Base-by-base conservation (phyloP, 92 coral and sea anemone genomes). In the Scolanthus callimorphus region DNA sequence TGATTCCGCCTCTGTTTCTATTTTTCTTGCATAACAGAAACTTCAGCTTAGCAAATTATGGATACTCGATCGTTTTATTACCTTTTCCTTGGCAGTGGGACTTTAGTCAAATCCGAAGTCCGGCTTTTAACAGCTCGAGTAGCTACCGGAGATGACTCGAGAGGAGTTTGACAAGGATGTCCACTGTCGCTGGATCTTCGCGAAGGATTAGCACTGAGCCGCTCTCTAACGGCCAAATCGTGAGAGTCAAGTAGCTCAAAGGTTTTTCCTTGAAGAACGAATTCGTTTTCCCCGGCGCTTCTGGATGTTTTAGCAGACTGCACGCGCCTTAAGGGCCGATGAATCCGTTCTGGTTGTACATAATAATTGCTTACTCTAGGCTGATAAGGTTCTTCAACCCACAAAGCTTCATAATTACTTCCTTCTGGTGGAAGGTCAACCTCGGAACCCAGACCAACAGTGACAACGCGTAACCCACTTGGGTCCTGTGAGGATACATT, bases 301-400 rank as follows among this genome's bases (percentile, higher is more conserved):
- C 70, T 74, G n/a, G 66, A 68, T 15, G 77, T 67, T 47, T 46
- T 67, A 29, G 80, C 75, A 1, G 75, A 72, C 55, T 73, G 70
- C 2, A 55, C 75, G 27, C 75, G 22, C 43, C 41, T 39, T 21
- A 23, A 20, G 17, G 75, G 53, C 8, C 47, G 37, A 8, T 68
- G 65, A 46, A 68, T 55, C 15, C 75, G 63, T 19, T 59, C 75
- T 13, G 30, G 24, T 9, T 27, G 20, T 29, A 29, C 39, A 24
- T 28, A 17, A 11, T 20, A 20, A n/a, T 17, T 11, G 25, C 21
- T 39, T 13, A 59, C 39, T 17, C 73, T 54, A 6, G 74, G 30
- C 12, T 60, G 51, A 19, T 58, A 67, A 55, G 90, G 86, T 3
- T 83, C 75, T 51, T 83, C 96, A 17, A 88, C 83, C 96, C 90